phyloP scores from a whole-genome alignment of 2,113 vertebrate species.

The Xenopus laevis region DNA sequence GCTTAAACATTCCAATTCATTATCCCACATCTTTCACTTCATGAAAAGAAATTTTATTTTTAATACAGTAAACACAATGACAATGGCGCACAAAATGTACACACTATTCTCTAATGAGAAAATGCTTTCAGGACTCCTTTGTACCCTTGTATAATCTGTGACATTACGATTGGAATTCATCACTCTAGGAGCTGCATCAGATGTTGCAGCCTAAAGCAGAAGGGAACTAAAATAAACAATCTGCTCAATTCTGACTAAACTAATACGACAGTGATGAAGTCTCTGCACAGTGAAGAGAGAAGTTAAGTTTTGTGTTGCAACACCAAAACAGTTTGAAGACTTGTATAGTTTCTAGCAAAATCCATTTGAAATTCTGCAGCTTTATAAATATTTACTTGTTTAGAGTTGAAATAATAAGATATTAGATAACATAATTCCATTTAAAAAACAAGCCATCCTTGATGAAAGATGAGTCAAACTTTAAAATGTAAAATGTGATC shows the following conservation, averaged over 20 bases:
- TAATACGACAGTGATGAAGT: conserved; percentile 68
- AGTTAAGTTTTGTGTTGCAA: conserved; percentile 8
- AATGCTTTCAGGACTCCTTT: conserved; percentile 46
- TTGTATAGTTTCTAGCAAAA: not conserved
- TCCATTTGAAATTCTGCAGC: no score
- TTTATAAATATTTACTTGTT: no score
- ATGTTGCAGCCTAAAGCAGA: conserved; percentile 66
- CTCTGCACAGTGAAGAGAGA: conserved; percentile 30
- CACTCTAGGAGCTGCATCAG: conserved; percentile 67
- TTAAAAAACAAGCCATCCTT: no score
- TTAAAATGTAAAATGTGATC: no score
- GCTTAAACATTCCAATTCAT: not conserved
- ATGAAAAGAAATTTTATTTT: conserved; percentile 4
- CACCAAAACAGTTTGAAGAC: conserved; percentile 19
- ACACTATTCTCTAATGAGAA: conserved; percentile 36
- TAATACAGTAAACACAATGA: conserved; percentile 6
- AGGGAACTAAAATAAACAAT: conserved; percentile 74
- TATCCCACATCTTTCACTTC: not conserved
- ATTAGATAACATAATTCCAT: no score
- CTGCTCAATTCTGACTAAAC: conserved; percentile 66
- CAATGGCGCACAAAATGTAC: conserved; percentile 1
- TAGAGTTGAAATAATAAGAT: no score
- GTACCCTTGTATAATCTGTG: conserved; percentile 63
- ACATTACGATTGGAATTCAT: conserved; percentile 64
- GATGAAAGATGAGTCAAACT: no score